Conservation (phyloP, 1,140 invertebrate species). For the Parapsyche elsis region DNA sequence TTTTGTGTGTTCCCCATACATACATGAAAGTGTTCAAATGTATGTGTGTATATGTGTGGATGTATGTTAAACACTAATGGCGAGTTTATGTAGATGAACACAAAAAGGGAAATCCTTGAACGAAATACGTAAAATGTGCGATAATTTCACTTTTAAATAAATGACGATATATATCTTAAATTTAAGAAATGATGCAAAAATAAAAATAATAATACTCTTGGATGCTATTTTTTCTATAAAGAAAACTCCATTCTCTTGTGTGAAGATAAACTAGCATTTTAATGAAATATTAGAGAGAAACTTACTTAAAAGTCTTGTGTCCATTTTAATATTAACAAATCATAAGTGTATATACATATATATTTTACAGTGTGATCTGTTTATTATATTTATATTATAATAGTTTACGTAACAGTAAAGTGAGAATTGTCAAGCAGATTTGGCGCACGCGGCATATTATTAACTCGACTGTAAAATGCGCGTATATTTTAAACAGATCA, state of each 20-base stretch:
- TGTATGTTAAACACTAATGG: neutral
- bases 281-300: conserved; percentile 32
- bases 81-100: neutral
- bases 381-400: neutral
- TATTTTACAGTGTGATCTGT: neutral
- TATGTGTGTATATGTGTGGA: no score
- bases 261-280: conserved; percentile 33
- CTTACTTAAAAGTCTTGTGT: conserved; percentile 42
- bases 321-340: conserved; percentile 45
- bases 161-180: conserved; percentile 41
- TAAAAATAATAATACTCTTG: conserved; percentile 32
- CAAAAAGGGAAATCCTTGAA: conserved; percentile 17
- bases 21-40: neutral
- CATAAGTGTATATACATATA: neutral
- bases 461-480: no score
- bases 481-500: neutral
- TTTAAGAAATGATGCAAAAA: conserved; percentile 35
- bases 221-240: conserved; percentile 40
- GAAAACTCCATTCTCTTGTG: neutral
- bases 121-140: conserved; percentile 54
- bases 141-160: conserved; percentile 50
- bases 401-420: no score
- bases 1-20: neutral
- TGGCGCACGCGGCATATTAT: no score
- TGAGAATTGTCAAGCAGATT: no score